phyloP scores from a whole-genome alignment of 2,888 invertebrate genomes.

The Brenthis hecate region DNA sequence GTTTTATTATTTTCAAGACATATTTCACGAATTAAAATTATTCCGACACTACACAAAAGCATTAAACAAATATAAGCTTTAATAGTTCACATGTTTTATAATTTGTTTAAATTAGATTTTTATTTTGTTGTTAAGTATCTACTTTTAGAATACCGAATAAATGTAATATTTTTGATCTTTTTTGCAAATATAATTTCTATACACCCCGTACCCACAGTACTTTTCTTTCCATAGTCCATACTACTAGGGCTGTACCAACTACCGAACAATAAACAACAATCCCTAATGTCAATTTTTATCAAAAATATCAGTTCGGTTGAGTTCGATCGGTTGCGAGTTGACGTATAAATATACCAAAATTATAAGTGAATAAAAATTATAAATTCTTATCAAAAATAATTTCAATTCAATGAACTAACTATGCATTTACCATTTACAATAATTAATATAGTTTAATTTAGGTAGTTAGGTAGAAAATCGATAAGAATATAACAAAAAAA shows the following conservation, averaged over 20 bases:
- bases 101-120: slow-evolving; percentile 11
- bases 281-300: no score
- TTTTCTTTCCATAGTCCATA: slow-evolving; percentile 40
- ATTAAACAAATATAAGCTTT: slow-evolving; percentile 19
- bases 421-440: no score
- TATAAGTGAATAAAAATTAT: no score
- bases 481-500: no score
- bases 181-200: slow-evolving; percentile 29
- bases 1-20: slow-evolving; percentile 32
- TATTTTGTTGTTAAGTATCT: not conserved
- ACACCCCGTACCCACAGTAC: slow-evolving; percentile 32
- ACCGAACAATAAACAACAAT: not conserved
- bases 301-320: no score
- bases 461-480: no score
- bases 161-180: slow-evolving; percentile 22
- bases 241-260: slow-evolving; percentile 26
- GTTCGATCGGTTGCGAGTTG: no score
- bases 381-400: no score
- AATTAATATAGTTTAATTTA: no score
- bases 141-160: not conserved
- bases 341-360: no score
- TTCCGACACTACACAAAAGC: slow-evolving; percentile 31
- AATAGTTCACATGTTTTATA: slow-evolving; percentile 32
- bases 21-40: slow-evolving; percentile 24
- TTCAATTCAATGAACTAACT: no score